Conservation (phyloP, 2,113 vertebrate genomes). For the Corythornis cristatus region DNA sequence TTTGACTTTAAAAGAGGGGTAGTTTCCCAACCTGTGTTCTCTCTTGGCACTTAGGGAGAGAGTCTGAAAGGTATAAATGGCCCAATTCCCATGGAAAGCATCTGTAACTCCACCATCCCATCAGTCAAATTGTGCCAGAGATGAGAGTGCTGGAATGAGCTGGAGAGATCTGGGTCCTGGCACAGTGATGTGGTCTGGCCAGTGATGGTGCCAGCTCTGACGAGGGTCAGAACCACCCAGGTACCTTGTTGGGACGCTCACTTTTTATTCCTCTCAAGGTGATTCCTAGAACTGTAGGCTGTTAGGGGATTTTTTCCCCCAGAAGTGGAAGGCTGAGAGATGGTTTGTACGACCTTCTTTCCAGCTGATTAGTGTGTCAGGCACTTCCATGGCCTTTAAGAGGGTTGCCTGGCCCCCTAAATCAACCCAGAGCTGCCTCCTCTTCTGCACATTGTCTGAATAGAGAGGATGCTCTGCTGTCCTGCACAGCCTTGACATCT, state of each 20-base stretch:
- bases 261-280: neutral
- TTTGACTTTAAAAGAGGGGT: neutral
- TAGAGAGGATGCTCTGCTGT: neutral
- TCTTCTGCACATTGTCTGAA: neutral
- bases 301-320: neutral
- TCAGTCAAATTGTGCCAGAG: neutral
- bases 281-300: neutral
- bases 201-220: neutral
- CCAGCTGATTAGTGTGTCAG: neutral
- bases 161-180: neutral
- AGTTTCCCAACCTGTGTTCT: neutral
- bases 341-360: neutral
- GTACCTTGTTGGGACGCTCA: neutral
- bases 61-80: conserved; percentile 5
- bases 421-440: neutral
- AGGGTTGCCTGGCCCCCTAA: neutral
- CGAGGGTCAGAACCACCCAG: neutral
- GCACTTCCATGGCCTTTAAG: neutral
- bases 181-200: neutral
- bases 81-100: neutral
- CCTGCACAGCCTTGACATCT: neutral
- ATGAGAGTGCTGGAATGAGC: no score
- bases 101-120: neutral
- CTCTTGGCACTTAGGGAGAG: neutral
- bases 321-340: neutral